Conservation (phyloP, 2,888 invertebrate species). For the Stenolophus ochropezus region DNA sequence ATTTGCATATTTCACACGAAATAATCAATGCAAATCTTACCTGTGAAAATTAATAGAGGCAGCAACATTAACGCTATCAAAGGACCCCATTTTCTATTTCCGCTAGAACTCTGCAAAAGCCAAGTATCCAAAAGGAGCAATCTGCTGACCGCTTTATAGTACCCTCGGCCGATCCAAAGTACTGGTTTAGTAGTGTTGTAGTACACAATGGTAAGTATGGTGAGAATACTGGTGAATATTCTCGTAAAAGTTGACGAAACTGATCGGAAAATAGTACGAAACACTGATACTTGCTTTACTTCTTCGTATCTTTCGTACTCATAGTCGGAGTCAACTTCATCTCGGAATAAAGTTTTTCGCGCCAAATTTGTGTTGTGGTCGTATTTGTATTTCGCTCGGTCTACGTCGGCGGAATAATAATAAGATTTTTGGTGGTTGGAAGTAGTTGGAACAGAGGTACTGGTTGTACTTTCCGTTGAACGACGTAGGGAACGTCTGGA, state of each 20-base stretch:
- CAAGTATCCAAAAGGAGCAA: conserved; percentile 71
- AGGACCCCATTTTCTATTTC: conserved; percentile 63
- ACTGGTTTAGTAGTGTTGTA: conserved; percentile 63
- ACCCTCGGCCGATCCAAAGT: conserved; percentile 67
- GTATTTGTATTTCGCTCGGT: conserved; percentile 5
- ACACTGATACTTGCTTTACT: conserved; percentile 32
- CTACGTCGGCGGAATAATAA: conserved; percentile 62
- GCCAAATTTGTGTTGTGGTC: conserved; percentile 32
- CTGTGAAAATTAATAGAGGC: conserved; percentile 76
- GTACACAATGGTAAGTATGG: conserved; percentile 62
- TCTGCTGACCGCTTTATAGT: conserved; percentile 68
- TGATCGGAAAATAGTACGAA: conserved; percentile 46
- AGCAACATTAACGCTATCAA: conserved; percentile 72
- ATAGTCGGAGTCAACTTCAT: conserved; percentile 70
- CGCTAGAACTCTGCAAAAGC: conserved; percentile 65
- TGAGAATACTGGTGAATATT: conserved; percentile 62
- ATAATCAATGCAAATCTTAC: conserved; percentile 72
- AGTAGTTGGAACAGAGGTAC: no score
- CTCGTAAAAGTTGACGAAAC: conserved; percentile 55
- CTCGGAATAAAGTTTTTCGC: conserved; percentile 48
- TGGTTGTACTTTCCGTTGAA: conserved; percentile 38
- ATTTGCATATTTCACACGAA: conserved; percentile 20
- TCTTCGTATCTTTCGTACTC: conserved; percentile 67
- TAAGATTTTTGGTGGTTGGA: not conserved
- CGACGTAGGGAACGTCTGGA: conserved; percentile 79